These are phyloP conservation scores for Melanitta fusca DNA, from an alignment of 2,797 vertebrate species.

Conservation along the genomic window DNA sequence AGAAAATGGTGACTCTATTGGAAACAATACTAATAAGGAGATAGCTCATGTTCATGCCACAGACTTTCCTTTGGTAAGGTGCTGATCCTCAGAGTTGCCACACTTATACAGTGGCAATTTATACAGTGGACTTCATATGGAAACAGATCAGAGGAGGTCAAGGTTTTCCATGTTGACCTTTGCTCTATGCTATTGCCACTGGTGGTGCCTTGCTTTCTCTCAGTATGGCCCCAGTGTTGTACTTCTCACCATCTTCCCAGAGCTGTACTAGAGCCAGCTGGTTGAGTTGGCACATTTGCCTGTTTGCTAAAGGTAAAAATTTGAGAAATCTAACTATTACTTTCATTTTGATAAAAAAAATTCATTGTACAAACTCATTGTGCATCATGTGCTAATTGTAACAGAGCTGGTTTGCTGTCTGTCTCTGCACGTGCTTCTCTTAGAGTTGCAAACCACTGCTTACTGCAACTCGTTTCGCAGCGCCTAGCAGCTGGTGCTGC, in stretches of 20 bases:
- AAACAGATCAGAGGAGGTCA: not conserved
- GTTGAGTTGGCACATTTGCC: not conserved
- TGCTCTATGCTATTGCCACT: not conserved
- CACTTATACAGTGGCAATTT: not conserved
- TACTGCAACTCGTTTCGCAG: not conserved
- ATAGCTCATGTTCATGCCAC: not conserved
- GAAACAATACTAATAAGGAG: not conserved
- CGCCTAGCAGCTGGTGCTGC: conserved; percentile 42
- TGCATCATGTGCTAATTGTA: not conserved
- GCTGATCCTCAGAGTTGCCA: not conserved
- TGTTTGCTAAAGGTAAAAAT: not conserved
- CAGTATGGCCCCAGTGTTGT: not conserved
- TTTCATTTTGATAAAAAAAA: not conserved
- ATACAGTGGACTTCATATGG: not conserved
- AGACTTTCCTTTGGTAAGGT: not conserved
- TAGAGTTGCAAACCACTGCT: not conserved
- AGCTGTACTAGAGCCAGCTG: not conserved
- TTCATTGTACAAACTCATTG: not conserved
- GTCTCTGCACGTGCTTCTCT: not conserved
- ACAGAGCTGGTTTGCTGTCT: not conserved
- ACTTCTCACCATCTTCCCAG: not conserved
- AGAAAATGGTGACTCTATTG: not conserved
- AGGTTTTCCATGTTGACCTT: not conserved
- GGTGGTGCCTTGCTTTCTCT: not conserved
- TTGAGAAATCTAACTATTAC: not conserved